Percentiles rank a stretch among this genome's conserved stretches.
Conservation (phyloP, 2,797 vertebrate species). For the Myotis findleyi region DNA sequence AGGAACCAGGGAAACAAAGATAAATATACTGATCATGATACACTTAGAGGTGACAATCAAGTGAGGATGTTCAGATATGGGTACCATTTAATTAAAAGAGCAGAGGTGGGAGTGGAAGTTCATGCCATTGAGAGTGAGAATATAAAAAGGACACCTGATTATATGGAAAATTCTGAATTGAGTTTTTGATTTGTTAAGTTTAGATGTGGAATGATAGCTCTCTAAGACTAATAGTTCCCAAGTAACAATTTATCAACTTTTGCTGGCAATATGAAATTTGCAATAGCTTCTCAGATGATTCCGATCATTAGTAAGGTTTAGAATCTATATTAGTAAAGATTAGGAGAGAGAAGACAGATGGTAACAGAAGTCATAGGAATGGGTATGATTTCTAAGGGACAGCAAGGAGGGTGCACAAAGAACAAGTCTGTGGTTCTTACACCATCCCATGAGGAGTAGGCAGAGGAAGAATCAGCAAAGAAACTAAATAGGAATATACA, state of each 20-base stretch:
- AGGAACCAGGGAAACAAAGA: background rate
- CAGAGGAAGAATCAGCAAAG: background rate
- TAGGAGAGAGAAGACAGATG: slow-evolving; percentile 17
- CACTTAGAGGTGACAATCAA: background rate
- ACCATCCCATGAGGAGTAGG: background rate
- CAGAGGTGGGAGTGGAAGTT: background rate
- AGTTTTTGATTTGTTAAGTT: slow-evolving; percentile 25
- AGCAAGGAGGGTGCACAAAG: background rate
- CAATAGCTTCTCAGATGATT: background rate
- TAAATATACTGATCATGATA: background rate
- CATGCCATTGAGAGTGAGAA: background rate
- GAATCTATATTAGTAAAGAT: slow-evolving; percentile 1
- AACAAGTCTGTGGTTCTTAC: background rate
- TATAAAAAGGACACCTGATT: background rate
- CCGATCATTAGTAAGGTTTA: background rate
- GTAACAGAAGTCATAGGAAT: background rate
- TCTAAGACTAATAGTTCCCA: slow-evolving; percentile 7
- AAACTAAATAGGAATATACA: background rate
- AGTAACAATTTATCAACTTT: slow-evolving; percentile 29
- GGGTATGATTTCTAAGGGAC: background rate
- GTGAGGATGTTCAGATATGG: background rate
- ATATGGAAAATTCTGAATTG: background rate
- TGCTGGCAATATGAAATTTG: background rate
- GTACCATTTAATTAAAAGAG: background rate
- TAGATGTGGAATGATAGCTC: background rate